A percentile compares a stretch with the other conserved stretches of the same genome.
These are phyloP conservation scores for Oscheius onirici DNA, from an alignment of 2,888 invertebrate species.

Conservation along the genomic window DNA sequence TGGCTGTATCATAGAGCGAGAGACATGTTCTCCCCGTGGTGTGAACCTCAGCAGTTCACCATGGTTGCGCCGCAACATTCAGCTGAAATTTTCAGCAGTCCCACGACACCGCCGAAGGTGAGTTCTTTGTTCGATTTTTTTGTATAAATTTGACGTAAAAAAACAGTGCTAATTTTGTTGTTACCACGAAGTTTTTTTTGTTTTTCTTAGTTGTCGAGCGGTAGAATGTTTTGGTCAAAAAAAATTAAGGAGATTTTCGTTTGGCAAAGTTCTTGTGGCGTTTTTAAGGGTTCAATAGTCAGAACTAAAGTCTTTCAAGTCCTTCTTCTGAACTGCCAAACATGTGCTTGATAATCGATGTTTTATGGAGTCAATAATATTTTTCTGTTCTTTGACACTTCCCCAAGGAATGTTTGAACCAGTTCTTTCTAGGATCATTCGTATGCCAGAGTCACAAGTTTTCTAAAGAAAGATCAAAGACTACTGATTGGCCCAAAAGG, in stretches of 20 bases:
- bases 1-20: neutral
- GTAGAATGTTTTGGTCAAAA: neutral
- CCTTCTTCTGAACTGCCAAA: too few relatives aligned
- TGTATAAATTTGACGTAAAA: too few relatives aligned
- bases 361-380: too few relatives aligned
- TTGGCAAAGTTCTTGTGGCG: neutral
- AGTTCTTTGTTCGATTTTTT: neutral
- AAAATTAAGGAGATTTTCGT: neutral
- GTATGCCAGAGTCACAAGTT: too few relatives aligned
- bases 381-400: too few relatives aligned
- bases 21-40: slow-evolving; percentile 21
- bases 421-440: too few relatives aligned
- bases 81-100: neutral
- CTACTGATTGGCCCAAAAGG: too few relatives aligned
- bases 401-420: too few relatives aligned
- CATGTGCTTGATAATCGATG: too few relatives aligned
- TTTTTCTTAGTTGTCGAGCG: neutral
- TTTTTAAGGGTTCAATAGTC: neutral
- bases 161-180: too few relatives aligned
- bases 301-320: neutral
- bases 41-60: slow-evolving; percentile 18
- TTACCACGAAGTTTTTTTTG: too few relatives aligned
- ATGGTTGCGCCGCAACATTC: slow-evolving; percentile 5
- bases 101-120: slow-evolving; percentile 8
- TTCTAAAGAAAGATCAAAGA: too few relatives aligned